These are phyloP conservation scores for Phlogophora meticulosa DNA, from an alignment of 2,888 invertebrate species.

Conservation along the genomic window DNA sequence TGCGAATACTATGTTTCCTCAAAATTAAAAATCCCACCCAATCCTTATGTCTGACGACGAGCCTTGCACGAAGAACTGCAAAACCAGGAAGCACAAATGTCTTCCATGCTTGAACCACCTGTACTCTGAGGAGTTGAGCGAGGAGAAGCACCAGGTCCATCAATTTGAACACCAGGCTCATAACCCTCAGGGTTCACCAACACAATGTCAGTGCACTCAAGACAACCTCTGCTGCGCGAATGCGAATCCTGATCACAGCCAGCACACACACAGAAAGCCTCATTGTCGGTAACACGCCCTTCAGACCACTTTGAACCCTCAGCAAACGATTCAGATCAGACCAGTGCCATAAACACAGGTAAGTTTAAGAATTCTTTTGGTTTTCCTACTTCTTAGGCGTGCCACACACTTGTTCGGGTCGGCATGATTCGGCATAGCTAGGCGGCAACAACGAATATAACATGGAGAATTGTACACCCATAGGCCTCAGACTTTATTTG, in stretches of 20 bases:
- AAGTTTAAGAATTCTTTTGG: not conserved
- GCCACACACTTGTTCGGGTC: too few relatives aligned
- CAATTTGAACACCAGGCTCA: not conserved
- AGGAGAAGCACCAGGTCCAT: constrained; percentile 32
- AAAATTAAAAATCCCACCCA: constrained; percentile 18
- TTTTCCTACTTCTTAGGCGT: too few relatives aligned
- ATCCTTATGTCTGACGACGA: constrained; percentile 65
- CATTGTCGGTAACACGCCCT: not conserved
- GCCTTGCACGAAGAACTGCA: constrained; percentile 62
- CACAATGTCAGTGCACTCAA: constrained; percentile 53
- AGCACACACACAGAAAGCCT: constrained; percentile 9
- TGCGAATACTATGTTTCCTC: too few relatives aligned
- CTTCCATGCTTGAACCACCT: constrained; percentile 65
- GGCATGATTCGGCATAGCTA: too few relatives aligned
- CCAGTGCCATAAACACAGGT: not conserved
- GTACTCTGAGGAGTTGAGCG: constrained; percentile 29
- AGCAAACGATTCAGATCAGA: not conserved
- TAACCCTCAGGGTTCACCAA: not conserved
- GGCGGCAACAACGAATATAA: too few relatives aligned
- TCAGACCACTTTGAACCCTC: not conserved
- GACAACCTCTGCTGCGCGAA: constrained; percentile 62
- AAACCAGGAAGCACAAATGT: constrained; percentile 64
- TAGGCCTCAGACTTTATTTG: too few relatives aligned
- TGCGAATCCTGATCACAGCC: not conserved
- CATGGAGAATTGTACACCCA: too few relatives aligned